phyloP scores from a whole-genome alignment of 2,113 vertebrate species.

The Dolichotis patagonum region DNA sequence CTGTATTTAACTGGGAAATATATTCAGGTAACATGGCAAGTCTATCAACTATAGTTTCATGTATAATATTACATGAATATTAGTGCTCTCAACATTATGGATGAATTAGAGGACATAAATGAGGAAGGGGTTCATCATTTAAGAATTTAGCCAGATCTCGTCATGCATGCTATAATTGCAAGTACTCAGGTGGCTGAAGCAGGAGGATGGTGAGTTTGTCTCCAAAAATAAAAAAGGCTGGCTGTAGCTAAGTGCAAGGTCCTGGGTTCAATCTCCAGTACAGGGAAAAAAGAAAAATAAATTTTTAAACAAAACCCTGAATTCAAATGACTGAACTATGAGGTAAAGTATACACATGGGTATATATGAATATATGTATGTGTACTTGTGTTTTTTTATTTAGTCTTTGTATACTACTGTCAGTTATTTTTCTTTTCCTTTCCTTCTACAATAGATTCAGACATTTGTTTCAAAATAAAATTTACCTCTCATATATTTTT shows the following conservation, averaged over 20 bases:
- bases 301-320: background rate
- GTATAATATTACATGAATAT: background rate
- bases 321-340: slow-evolving; percentile 31
- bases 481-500: slow-evolving; percentile 41
- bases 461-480: slow-evolving; percentile 57
- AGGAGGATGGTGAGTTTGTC: background rate
- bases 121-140: slow-evolving; percentile 29
- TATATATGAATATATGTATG: background rate
- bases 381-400: background rate
- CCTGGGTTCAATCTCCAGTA: background rate
- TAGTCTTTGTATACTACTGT: slow-evolving; percentile 53
- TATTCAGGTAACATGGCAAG: slow-evolving; percentile 10
- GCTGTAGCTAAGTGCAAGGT: background rate
- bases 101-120: slow-evolving; percentile 2
- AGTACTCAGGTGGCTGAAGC: background rate
- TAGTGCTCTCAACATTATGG: slow-evolving; percentile 19
- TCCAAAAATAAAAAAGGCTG: background rate
- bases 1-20: slow-evolving; percentile 38
- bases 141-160: background rate
- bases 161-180: background rate
- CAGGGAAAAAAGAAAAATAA: background rate
- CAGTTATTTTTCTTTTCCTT: slow-evolving; percentile 44
- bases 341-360: background rate
- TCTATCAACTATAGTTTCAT: slow-evolving; percentile 37
- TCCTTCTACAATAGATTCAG: slow-evolving; percentile 47